Base-by-base conservation (phyloP, 2,797 vertebrate genomes). In the Chelon labrosus region DNA sequence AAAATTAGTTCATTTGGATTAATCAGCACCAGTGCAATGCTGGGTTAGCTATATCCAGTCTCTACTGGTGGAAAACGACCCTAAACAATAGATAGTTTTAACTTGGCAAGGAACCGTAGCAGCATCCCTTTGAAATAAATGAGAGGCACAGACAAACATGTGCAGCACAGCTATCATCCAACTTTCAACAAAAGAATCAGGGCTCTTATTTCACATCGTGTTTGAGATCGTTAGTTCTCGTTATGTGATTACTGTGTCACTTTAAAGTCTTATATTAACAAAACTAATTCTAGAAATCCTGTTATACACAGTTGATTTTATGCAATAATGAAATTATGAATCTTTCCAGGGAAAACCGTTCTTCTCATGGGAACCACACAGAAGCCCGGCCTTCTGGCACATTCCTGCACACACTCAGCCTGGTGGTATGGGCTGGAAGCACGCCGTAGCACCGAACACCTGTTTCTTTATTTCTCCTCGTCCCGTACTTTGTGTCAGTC, bases 401-500 rank as follows among this genome's bases (percentile, higher is more conserved):
- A 47, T 86, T 85, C 74, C 67, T 70, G 59, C 27, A 62, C n/a
- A 67, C 53, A 38, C 38, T 53, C 52, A 50, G 19, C 56, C 20
- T 55, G 25, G 8, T 60, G 22, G 14, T 47, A 0, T 60, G 38
- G 52, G 44, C 51, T 35, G 0, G 0, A n/a, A 16, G 20, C 3
- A 1, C 42, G 20, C 67, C 61, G 35, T 9, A 63, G 55, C 55
- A 38, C 35, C 51, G 39, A 77, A 54, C 81, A 77, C 79, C 75
- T 84, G 80, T 88, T 82, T 70, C 46, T 83, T 62, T 66, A 64
- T 64, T 74, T 74, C 64, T 71, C 39, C 13, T 57, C 73, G 38
- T 31, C 22, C 81, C 41, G 35, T 62, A 41, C 10, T 60, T 51
- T 61, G 10, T 64, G 35, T 62, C 62, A 77, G 41, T 74, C n/a